Evolutionary conservation across 1,140 invertebrate genomes (phyloP).

Genomic region (Hyles vespertilio): DNA sequence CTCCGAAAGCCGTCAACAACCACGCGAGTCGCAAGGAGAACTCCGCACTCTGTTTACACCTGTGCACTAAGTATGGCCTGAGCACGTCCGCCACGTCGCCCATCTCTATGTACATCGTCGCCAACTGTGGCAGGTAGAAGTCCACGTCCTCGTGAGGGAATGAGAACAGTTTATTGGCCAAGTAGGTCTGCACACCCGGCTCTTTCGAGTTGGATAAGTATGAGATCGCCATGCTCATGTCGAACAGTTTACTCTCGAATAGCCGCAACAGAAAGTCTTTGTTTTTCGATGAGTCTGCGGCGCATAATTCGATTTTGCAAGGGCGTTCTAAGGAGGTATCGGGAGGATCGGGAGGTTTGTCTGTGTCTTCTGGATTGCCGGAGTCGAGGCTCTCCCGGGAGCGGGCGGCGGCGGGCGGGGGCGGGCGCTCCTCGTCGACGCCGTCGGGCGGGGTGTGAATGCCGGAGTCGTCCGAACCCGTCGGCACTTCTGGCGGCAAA

Average conservation of each 20-base stretch:
- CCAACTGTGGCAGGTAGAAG: slow-evolving; percentile 97
- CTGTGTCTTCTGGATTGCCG: slow-evolving; percentile 77
- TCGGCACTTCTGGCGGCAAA: slow-evolving; percentile 85
- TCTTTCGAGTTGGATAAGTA: slow-evolving; percentile 99
- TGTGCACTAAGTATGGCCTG: slow-evolving; percentile 96
- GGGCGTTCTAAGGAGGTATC: slow-evolving; percentile 44
- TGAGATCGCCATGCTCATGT: slow-evolving; percentile 98
- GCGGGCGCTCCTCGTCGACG: slow-evolving; percentile 52
- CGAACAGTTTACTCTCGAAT: slow-evolving; percentile 97
- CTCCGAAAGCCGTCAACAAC: slow-evolving; percentile 95
- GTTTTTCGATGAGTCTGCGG: slow-evolving; percentile 52
- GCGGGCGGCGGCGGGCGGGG: slow-evolving; percentile 61
- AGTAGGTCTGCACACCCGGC: slow-evolving; percentile 95
- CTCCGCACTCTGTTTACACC: slow-evolving; percentile 94
- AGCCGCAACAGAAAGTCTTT: slow-evolving; percentile 85
- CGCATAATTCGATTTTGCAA: slow-evolving; percentile 29
- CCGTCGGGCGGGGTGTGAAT: slow-evolving; percentile 81
- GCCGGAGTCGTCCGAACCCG: slow-evolving; percentile 91
- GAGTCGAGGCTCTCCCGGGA: slow-evolving; percentile 84
- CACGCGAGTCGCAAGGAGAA: slow-evolving; percentile 97
- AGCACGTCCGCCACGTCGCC: slow-evolving; percentile 95
- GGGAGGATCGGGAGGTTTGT: slow-evolving; percentile 69
- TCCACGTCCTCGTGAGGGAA: slow-evolving; percentile 95
- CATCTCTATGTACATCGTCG: slow-evolving; percentile 99
- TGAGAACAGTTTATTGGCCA: slow-evolving; percentile 97